phyloP scores from a whole-genome alignment of 2,113 vertebrate genomes.

The Chaetura pelagica region DNA sequence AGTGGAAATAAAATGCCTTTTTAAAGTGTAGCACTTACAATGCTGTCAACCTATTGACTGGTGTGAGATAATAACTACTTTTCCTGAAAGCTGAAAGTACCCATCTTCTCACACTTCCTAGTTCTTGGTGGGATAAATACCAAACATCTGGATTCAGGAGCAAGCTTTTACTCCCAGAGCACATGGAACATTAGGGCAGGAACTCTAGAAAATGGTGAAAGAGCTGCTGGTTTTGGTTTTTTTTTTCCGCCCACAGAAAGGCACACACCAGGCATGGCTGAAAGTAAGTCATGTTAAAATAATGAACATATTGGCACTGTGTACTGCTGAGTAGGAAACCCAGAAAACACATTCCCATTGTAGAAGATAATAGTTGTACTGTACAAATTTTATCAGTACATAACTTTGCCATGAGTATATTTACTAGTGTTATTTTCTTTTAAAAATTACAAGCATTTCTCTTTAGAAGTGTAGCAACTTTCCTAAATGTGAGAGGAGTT shows the following conservation, averaged over 20 bases:
- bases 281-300: not conserved
- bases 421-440: not conserved
- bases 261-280: not conserved
- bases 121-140: not conserved
- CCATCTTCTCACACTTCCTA: not conserved
- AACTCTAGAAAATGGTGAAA: not conserved
- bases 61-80: not conserved
- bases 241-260: not conserved
- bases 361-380: not conserved
- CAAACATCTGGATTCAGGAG: not conserved
- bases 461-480: not conserved
- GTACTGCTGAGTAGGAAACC: not conserved
- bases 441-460: not conserved
- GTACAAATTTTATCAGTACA: not conserved
- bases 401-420: not conserved
- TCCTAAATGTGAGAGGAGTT: not conserved
- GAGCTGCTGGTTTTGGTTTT: not conserved
- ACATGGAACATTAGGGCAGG: not conserved
- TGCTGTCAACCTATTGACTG: not conserved
- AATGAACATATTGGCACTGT: not conserved
- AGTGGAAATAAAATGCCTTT: conserved; percentile 14
- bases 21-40: not conserved
- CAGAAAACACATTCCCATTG: not conserved
- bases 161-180: not conserved
- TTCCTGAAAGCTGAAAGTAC: not conserved